These are phyloP conservation scores for Malurus melanocephalus DNA, from an alignment of 2,113 vertebrate genomes.

Conservation along the genomic window DNA sequence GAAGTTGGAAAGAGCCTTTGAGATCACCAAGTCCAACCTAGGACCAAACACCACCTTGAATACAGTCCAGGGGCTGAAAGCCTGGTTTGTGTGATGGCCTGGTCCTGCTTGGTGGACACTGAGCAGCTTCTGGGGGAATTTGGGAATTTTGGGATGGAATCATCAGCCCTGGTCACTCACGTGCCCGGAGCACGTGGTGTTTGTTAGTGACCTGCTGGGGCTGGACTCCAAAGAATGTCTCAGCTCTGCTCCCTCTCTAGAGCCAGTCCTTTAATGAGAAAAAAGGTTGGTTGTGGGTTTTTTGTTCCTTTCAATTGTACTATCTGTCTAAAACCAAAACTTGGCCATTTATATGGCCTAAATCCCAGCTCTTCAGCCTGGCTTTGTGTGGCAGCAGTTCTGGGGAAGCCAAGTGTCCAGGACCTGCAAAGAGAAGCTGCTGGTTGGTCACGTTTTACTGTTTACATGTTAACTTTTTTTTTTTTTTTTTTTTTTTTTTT, in stretches of 20 bases:
- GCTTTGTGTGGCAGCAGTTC: background rate
- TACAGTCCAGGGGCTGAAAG: fast-evolving
- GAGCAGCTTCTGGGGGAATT: background rate
- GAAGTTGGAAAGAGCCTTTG: too few relatives aligned
- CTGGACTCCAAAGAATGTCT: background rate
- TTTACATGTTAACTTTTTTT: background rate
- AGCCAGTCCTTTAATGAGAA: background rate
- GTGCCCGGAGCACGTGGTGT: fast-evolving
- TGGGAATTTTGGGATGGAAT: background rate
- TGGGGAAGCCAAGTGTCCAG: background rate
- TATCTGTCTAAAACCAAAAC: background rate
- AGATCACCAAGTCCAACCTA: too few relatives aligned
- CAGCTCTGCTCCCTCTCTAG: background rate
- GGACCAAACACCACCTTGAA: too few relatives aligned
- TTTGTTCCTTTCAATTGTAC: background rate
- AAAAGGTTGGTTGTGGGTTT: background rate
- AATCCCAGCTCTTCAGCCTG: background rate
- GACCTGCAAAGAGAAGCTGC: background rate
- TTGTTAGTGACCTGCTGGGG: background rate
- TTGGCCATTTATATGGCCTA: background rate
- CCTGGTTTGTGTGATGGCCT: background rate
- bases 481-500: background rate
- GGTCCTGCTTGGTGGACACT: fast-evolving
- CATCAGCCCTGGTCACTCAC: too few relatives aligned
- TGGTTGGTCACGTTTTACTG: background rate